These are phyloP conservation scores for Operophtera brumata DNA, from an alignment of 2,888 invertebrate genomes.

Conservation along the genomic window DNA sequence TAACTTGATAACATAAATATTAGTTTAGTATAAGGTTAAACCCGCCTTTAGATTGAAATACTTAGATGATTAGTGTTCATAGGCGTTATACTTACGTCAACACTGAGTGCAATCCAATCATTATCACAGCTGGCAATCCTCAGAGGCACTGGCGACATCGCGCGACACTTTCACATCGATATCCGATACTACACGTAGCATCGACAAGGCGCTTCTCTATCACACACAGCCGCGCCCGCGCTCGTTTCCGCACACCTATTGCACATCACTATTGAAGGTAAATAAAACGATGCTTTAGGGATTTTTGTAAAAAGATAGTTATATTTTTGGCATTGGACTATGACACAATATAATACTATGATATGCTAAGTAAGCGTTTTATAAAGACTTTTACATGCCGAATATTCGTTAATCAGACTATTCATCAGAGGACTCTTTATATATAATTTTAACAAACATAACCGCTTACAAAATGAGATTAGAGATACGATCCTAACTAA, in stretches of 20 bases:
- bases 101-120: slow-evolving; percentile 22
- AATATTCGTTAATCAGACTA: slow-evolving; percentile 81
- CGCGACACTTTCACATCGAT: slow-evolving; percentile 18
- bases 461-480: slow-evolving; percentile 78
- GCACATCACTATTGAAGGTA: slow-evolving; percentile 43
- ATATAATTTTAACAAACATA: slow-evolving; percentile 80
- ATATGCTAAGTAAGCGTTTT: slow-evolving; percentile 82
- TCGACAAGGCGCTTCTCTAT: slow-evolving; percentile 16
- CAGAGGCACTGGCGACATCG: slow-evolving; percentile 16
- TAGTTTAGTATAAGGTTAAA: slow-evolving; percentile 20
- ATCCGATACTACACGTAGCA: slow-evolving; percentile 5
- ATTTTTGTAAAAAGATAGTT: slow-evolving; percentile 82
- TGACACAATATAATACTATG: slow-evolving; percentile 82
- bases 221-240: slow-evolving; percentile 8
- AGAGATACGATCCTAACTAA: slow-evolving; percentile 66
- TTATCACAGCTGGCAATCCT: slow-evolving; percentile 26
- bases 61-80: slow-evolving; percentile 15
- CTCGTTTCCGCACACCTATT: slow-evolving; percentile 18
- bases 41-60: slow-evolving; percentile 2
- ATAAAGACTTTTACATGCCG: slow-evolving; percentile 81
- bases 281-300: slow-evolving; percentile 76
- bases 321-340: slow-evolving; percentile 82
- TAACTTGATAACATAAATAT: slow-evolving; percentile 6
- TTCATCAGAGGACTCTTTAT: slow-evolving; percentile 80
- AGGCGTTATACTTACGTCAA: slow-evolving; percentile 17